Percentiles rank a stretch among this genome's conserved stretches.
phyloP scores from a whole-genome alignment of 2,797 vertebrate genomes.

The Muscicapa striata region DNA sequence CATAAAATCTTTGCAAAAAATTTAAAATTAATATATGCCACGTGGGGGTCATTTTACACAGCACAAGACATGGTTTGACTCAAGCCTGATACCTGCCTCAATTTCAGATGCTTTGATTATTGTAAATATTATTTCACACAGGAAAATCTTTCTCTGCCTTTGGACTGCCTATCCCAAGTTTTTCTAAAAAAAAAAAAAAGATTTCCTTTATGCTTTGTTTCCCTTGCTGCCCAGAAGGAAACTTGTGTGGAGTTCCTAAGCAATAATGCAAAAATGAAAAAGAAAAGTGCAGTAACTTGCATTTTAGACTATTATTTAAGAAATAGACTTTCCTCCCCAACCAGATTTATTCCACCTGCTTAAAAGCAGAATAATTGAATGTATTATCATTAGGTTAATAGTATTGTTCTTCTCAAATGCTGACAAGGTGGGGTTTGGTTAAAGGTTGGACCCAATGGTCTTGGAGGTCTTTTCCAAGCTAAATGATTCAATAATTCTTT shows the following conservation, averaged over 20 bases:
- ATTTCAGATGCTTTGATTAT: not conserved
- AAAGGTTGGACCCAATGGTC: fast-evolving
- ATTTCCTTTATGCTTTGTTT: not conserved
- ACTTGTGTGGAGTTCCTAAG: not conserved
- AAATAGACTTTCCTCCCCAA: fast-evolving
- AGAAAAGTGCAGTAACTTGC: not conserved
- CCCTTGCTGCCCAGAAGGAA: not conserved
- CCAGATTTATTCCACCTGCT: not conserved
- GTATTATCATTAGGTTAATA: not conserved
- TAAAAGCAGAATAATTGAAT: not conserved
- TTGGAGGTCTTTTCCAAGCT: not conserved
- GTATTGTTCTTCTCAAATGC: not conserved
- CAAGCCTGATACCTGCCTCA: not conserved
- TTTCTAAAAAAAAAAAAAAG: not conserved
- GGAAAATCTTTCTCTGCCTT: not conserved
- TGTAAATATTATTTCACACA: not conserved
- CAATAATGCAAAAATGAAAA: not conserved
- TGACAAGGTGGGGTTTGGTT: not conserved
- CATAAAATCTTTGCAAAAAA: not conserved
- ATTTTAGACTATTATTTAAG: not conserved
- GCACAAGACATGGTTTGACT: not conserved
- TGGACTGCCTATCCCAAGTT: not conserved
- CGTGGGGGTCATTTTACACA: not conserved
- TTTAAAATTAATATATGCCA: not conserved
- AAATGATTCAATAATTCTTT: not conserved